Base-by-base conservation (phyloP, 2,113 vertebrate genomes). In the Notothenia rossii region DNA sequence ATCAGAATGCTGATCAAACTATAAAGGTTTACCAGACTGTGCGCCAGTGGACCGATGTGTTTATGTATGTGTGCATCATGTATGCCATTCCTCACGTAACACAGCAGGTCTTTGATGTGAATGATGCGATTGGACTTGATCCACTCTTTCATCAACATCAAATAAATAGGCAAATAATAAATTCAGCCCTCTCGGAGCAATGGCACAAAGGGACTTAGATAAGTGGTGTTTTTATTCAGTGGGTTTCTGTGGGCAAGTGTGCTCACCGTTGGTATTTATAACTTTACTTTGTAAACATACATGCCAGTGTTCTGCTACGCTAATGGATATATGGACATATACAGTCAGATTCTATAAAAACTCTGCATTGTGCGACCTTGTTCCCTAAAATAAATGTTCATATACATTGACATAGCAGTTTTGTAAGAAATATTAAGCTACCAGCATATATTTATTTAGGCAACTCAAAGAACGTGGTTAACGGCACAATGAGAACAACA, bases 131-230 rank as follows among this genome's bases (percentile, higher is more conserved):
- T 81, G 75, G 77, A 87, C 82, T 83, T 84, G 87, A 91, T 86
- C 77, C 85, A 75, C 61, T 86, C 88, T 90, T 86, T 93, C 89
- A 88, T 90, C 86, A 73, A 59, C 88, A 86, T 91, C 85, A 86
- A 84, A 91, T 86, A 86, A 82, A 85, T 40, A 83, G 71, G 79
- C 54, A 61, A 87, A 76, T 81, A 77, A 76, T 90, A 83, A 79
- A 84, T 56, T 55, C 77, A 79, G 68, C 33, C 2, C 46, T 40
- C 75, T 67, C 10, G 0, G 77, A 82, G 53, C 49, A 59, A 46
- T 48, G 60, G 63, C 72, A 78, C 72, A 85, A 62, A 79, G 64
- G 64, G 66, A 71, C 67, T 5, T 3, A 48, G 63, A 59, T 75
- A 75, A 50, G 55, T 54, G n/a, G 46, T 14, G 33, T 80, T 75